Percentiles rank a stretch among this genome's conserved stretches.
phyloP scores from a whole-genome alignment of 1,140 invertebrate genomes.

The Calliopsis andreniformis region DNA sequence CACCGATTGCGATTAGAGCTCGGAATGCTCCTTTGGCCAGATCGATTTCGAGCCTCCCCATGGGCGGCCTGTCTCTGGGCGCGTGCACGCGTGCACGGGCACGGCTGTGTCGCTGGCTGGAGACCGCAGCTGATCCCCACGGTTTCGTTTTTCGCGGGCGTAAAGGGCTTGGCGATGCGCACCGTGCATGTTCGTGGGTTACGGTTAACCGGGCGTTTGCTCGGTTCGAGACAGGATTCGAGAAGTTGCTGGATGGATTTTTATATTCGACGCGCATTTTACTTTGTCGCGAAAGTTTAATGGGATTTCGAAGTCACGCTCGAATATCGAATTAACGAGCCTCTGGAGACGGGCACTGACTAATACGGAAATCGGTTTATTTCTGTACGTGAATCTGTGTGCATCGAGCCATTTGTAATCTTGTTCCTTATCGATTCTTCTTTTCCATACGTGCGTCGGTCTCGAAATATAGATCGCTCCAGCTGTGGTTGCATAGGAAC shows the following conservation, averaged over 20 bases:
- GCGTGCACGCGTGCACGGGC: not conserved
- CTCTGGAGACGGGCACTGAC: not conserved
- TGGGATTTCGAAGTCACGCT: constrained; percentile 25
- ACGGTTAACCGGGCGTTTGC: too few species aligned
- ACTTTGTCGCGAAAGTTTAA: not conserved
- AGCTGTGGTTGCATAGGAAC: too few species aligned
- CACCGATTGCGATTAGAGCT: constrained; percentile 18
- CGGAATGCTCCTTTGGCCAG: constrained; percentile 10
- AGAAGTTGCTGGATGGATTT: not conserved
- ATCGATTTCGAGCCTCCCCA: constrained; percentile 56
- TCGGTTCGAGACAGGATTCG: not conserved
- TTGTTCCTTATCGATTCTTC: constrained; percentile 36
- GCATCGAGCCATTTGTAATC: constrained; percentile 19
- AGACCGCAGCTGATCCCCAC: constrained; percentile 42
- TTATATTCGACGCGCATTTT: not conserved
- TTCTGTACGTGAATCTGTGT: constrained; percentile 13
- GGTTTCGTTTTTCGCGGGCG: constrained; percentile 5
- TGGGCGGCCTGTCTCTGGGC: constrained; percentile 10
- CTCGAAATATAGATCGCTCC: not conserved
- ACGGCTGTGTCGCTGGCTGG: not conserved
- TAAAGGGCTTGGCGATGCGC: not conserved
- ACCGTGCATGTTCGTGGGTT: not conserved
- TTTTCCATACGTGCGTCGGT: not conserved
- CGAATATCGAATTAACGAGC: constrained; percentile 36
- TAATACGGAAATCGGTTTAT: constrained; percentile 36